Evolutionary conservation across 2,113 vertebrate genomes (phyloP).

Genomic region (Eleginops maclovinus): DNA sequence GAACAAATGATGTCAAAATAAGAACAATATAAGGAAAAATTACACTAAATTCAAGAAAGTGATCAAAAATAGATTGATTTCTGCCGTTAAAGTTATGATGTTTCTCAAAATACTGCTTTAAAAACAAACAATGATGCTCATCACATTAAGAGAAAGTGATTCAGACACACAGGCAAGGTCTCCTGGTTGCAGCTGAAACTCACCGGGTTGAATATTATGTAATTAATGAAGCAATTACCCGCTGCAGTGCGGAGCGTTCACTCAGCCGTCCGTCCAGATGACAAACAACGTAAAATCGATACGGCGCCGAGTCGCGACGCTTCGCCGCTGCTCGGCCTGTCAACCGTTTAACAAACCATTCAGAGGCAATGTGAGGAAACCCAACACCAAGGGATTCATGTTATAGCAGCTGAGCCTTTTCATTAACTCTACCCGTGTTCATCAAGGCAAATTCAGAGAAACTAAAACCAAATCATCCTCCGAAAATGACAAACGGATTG

Average conservation of each 20-base stretch:
- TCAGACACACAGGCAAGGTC: background rate
- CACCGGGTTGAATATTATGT: conserved; percentile 19
- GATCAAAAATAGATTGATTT: background rate
- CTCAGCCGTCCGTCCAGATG: conserved; percentile 42
- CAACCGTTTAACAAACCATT: conserved; percentile 13
- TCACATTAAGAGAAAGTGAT: too few species aligned
- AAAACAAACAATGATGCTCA: too few species aligned
- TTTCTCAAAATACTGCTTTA: background rate
- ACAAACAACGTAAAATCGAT: conserved; percentile 54
- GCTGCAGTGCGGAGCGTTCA: background rate
- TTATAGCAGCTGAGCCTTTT: background rate
- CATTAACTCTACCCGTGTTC: background rate
- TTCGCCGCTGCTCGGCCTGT: background rate
- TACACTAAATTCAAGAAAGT: background rate
- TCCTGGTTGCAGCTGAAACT: conserved; percentile 3
- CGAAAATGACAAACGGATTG: background rate
- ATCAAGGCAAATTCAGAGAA: background rate
- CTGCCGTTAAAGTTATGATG: background rate
- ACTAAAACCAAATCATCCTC: background rate
- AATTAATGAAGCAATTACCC: conserved; percentile 51
- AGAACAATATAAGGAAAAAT: background rate
- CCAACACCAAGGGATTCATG: background rate
- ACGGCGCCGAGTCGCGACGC: background rate
- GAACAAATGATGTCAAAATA: background rate
- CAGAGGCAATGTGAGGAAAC: conserved; percentile 1